A percentile compares a stretch with the other conserved stretches of the same genome.
phyloP scores from a whole-genome alignment of 2,797 vertebrate species.

The Fringilla coelebs region DNA sequence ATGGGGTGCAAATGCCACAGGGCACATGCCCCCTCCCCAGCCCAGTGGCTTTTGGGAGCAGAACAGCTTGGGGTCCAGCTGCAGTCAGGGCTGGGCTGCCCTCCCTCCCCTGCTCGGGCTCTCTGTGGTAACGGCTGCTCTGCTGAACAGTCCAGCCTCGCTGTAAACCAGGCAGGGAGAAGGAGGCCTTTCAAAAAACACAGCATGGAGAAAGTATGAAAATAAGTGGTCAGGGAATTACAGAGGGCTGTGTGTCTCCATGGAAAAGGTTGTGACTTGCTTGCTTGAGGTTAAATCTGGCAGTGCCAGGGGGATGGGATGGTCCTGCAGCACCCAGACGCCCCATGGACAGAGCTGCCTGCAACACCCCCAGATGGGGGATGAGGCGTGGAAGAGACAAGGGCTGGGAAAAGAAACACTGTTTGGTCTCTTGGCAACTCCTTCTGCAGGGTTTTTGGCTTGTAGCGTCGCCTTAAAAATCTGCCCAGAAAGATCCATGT shows the following conservation, averaged over 20 bases:
- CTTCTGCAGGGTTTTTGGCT: not conserved
- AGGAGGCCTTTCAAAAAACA: slow-evolving; percentile 15
- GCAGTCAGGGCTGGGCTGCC: not conserved
- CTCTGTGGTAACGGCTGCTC: not conserved
- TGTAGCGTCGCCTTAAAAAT: not conserved
- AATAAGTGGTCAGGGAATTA: slow-evolving; percentile 42
- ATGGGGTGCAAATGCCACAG: not conserved
- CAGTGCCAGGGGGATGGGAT: not conserved
- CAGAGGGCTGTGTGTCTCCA: slow-evolving; percentile 2
- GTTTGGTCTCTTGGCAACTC: not conserved
- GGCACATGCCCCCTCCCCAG: fast-evolving
- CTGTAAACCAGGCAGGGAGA: not conserved
- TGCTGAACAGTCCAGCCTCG: not conserved
- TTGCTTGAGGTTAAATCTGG: not conserved
- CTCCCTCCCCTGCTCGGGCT: not conserved
- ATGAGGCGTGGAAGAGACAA: fast-evolving
- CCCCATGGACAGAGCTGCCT: not conserved
- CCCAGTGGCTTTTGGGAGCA: not conserved
- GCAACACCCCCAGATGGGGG: not conserved
- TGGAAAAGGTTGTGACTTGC: not conserved
- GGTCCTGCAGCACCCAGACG: fast-evolving
- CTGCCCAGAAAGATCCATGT: slow-evolving; percentile 4
- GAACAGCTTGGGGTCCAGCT: not conserved
- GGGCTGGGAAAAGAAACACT: not conserved
- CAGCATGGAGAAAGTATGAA: slow-evolving; percentile 10